Base-by-base conservation (phyloP, 2,888 invertebrate species). In the Erpobdella octoculata region DNA sequence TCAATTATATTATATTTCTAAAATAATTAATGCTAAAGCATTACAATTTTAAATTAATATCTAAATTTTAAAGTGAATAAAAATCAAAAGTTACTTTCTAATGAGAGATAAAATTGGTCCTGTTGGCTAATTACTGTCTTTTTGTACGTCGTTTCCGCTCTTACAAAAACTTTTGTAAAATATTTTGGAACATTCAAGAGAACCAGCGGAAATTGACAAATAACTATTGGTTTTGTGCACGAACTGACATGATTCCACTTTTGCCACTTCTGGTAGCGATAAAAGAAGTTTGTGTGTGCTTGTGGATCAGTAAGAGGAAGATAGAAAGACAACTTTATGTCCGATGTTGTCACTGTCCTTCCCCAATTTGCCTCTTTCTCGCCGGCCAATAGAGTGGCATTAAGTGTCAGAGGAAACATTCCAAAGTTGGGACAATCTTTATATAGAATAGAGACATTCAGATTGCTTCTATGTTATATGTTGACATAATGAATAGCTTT, bases 351-450 rank as follows among this genome's bases (percentile, higher is more conserved):
- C 5, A 18, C 21, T 53, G 53, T 25, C 18, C 53, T n/a, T 15
- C 53, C 28, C 53, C 21, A 25, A 21, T 53, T 6, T 6, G 21
- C 28, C n/a, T 53, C 53, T 25, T 25, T 53, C 28, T 28, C 53
- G 53, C 28, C 53, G 21, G 28, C 53, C 21, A 53, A 18, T 15
- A 53, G 18, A 53, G 18, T n/a, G 9, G 28, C 53, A n/a, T 53
- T 28, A 21, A 53, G 28, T 15, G 28, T 25, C 1, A 28, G 4
- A 25, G 53, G 53, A n/a, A 53, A 25, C 8, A 25, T 28, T 25
- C 53, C 53, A 53, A 53, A 53, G 28, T 53, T 12, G 21, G 53
- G 53, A 53, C 53, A 53, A 25, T 53, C 53, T 53, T n/a, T 25
- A 53, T 53, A 25, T 53, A 21, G 21, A 46, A 46, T 46, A 18